Conservation (phyloP, 2,888 invertebrate genomes). For the Epicampocera succincta region DNA sequence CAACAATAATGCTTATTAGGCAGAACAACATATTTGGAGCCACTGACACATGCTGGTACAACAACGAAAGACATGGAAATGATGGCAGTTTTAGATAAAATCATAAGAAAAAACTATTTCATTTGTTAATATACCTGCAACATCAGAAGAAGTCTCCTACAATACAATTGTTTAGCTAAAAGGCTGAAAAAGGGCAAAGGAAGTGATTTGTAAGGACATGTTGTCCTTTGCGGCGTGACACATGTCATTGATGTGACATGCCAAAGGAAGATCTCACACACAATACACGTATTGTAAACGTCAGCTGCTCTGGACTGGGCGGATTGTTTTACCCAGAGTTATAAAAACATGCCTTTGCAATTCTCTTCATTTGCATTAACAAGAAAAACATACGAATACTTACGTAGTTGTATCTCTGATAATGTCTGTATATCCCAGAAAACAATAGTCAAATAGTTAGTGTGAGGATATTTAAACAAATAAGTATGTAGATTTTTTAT, state of each 20-base stretch:
- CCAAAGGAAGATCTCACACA: constrained; percentile 9
- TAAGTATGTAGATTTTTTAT: too few species aligned
- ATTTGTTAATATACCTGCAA: not conserved
- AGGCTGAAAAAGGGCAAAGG: not conserved
- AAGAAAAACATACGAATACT: too few species aligned
- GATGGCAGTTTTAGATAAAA: not conserved
- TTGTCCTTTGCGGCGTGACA: constrained; percentile 16
- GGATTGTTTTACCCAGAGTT: constrained; percentile 13
- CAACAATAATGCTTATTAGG: constrained; percentile 77
- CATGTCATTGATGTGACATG: constrained; percentile 20
- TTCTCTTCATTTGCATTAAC: too few species aligned
- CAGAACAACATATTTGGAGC: constrained; percentile 67
- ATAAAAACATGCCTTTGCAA: constrained; percentile 28
- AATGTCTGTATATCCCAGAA: too few species aligned
- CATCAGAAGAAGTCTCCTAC: not conserved
- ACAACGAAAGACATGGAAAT: not conserved
- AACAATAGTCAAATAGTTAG: too few species aligned
- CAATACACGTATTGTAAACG: constrained; percentile 12
- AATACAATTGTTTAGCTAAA: not conserved
- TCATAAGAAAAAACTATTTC: constrained; percentile 4
- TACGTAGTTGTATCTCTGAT: too few species aligned
- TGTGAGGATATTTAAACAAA: too few species aligned
- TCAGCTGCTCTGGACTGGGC: constrained; percentile 11
- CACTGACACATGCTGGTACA: constrained; percentile 48
- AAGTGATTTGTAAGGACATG: not conserved